Conservation (phyloP, 2,113 vertebrate species). For the Pyrgilauda ruficollis region DNA sequence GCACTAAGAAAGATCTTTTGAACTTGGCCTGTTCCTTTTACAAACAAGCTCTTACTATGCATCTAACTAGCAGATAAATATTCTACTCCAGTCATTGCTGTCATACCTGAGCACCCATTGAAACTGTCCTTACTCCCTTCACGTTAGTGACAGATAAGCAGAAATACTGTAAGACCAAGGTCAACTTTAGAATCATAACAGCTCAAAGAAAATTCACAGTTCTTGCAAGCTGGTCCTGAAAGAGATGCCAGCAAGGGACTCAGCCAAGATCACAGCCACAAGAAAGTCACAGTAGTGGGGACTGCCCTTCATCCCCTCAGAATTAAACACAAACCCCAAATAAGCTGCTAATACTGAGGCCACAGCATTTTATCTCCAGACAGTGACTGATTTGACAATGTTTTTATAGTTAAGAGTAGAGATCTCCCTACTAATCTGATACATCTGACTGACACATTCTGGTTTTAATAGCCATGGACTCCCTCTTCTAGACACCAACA, state of each 20-base stretch:
- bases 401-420: neutral
- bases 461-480: neutral
- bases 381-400: neutral
- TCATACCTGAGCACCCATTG: constrained; percentile 13
- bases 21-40: neutral
- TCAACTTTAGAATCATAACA: neutral
- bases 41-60: neutral
- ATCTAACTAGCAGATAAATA: neutral
- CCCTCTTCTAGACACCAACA: neutral
- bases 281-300: neutral
- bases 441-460: neutral
- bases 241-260: neutral
- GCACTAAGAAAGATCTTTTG: neutral
- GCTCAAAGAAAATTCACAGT: neutral
- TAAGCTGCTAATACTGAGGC: neutral
- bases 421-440: neutral
- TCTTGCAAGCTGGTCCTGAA: neutral
- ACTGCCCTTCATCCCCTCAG: neutral
- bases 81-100: neutral
- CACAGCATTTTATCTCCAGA: neutral
- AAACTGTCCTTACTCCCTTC: neutral
- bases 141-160: constrained; percentile 20
- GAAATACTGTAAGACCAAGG: neutral
- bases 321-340: neutral
- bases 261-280: neutral